Percentiles rank a stretch among this genome's conserved stretches.
phyloP scores from a whole-genome alignment of 2,888 invertebrate species.

The Gymnoscelis rufifasciata region DNA sequence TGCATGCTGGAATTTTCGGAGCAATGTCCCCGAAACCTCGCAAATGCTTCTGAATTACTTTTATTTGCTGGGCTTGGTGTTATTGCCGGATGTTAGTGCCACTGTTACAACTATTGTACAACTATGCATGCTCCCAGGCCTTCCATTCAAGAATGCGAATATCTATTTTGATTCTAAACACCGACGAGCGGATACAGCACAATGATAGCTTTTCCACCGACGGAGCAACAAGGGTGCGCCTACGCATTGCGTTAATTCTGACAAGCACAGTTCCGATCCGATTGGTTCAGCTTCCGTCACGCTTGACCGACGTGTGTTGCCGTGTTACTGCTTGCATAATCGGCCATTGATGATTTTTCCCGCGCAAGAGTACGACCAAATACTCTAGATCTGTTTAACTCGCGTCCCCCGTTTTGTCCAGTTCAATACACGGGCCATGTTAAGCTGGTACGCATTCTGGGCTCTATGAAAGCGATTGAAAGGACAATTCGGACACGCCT shows the following conservation, averaged over 20 bases:
- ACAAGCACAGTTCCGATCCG: slow-evolving; percentile 71
- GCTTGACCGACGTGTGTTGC: slow-evolving; percentile 58
- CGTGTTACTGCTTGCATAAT: slow-evolving; percentile 57
- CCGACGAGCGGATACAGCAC: slow-evolving; percentile 46
- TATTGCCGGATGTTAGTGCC: slow-evolving; percentile 20
- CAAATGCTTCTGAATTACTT: slow-evolving; percentile 17
- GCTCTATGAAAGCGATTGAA: slow-evolving; percentile 50
- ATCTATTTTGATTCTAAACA: slow-evolving; percentile 32
- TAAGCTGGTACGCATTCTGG: slow-evolving; percentile 34
- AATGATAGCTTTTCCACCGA: slow-evolving; percentile 52
- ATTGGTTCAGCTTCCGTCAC: slow-evolving; percentile 52
- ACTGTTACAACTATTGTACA: slow-evolving; percentile 19
- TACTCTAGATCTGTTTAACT: slow-evolving; percentile 28
- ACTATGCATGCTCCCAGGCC: slow-evolving; percentile 21
- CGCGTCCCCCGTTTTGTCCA: slow-evolving; percentile 23
- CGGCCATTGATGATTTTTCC: slow-evolving; percentile 56
- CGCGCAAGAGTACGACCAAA: slow-evolving; percentile 42
- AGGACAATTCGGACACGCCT: slow-evolving; percentile 51
- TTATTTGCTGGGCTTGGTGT: slow-evolving; percentile 22
- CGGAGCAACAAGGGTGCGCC: slow-evolving; percentile 57
- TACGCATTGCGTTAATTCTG: slow-evolving; percentile 63
- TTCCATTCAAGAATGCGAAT: slow-evolving; percentile 27
- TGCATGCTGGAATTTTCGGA: slow-evolving; percentile 16
- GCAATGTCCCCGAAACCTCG: slow-evolving; percentile 14
- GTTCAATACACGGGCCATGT: slow-evolving; percentile 32